Evolutionary conservation across 92 coral and sea anemone species (phyloP).

Genomic region (Porites cylindrica): DNA sequence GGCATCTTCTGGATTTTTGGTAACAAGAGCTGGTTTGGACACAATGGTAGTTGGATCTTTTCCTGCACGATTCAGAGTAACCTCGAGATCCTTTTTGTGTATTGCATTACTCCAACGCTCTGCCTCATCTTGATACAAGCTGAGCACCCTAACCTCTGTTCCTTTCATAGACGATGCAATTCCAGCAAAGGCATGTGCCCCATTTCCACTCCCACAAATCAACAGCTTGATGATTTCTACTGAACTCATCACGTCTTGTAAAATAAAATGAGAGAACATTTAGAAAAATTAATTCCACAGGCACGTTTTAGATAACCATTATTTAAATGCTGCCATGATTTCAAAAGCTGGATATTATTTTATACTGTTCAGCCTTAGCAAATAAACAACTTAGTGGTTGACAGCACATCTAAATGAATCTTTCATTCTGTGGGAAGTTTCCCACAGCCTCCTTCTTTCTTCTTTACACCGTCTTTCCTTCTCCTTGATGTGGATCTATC

Average conservation of each 20-base stretch:
- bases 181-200: conserved; percentile 69
- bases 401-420: too few relatives aligned
- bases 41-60: conserved; percentile 25
- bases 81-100: conserved; percentile 33
- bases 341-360: too few relatives aligned
- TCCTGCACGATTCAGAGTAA: conserved; percentile 36
- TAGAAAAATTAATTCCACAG: too few relatives aligned
- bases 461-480: too few relatives aligned
- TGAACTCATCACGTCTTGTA: background rate
- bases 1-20: conserved; percentile 71
- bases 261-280: too few relatives aligned
- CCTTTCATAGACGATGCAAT: conserved; percentile 63
- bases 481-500: too few relatives aligned
- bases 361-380: too few relatives aligned
- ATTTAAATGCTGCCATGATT: too few relatives aligned
- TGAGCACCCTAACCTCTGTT: conserved; percentile 66
- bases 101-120: conserved; percentile 58
- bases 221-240: conserved; percentile 45
- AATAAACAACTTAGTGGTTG: too few relatives aligned
- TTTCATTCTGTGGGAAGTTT: too few relatives aligned
- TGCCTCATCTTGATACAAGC: conserved; percentile 61
- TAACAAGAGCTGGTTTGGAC: conserved; percentile 48
- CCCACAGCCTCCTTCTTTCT: too few relatives aligned
- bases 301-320: too few relatives aligned
- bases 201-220: conserved; percentile 71